Base-by-base conservation (phyloP, 2,888 invertebrate species). In the Trachelus troglodyta region DNA sequence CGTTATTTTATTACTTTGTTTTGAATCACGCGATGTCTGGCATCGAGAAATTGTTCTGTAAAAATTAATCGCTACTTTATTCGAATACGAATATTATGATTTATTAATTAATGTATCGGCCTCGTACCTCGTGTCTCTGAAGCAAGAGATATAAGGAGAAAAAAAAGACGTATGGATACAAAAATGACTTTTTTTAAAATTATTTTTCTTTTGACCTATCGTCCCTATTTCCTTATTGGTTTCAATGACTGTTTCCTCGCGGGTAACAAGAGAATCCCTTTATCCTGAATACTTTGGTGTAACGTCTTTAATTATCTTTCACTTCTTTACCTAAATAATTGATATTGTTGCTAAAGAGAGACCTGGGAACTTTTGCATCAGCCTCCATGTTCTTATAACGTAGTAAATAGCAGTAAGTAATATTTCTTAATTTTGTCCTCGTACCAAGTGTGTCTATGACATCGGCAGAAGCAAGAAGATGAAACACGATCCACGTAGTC, bases 131-230 rank as follows among this genome's bases (percentile, higher is more conserved):
- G 56, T 56, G 56, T 56, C 23, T 56, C 56, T 56, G 1, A 56
- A 15, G 23, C 56, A 23, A 56, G 74, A 34, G 56, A 33, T 81
- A 77, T 78, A 81, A 34, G 23, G 69, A 75, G 75, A 79, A 23
- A 75, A 12, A 79, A 23, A 75, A 75, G 35, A 78, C 74, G 76
- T 73, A 77, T 83, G 77, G 80, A 11, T 76, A 76, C 80, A 77
- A 81, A 78, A 77, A 75, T 34, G 34, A 34, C 74, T 81, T 81
- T 84, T 85, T 84, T 85, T 81, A 76, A 35, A 81, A 82, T 84
- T 85, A 76, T 83, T 85, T 85, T 85, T 85, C 81, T 82, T 80
- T 83, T 76, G 81, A 81, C 84, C 85, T 82, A 82, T 81, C 77
- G 81, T 84, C 83, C 84, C 23, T 56, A 56, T 76, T 77, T 82